Evolutionary conservation across 2,797 vertebrate genomes (phyloP), one percentile per base, ranked within the genome.

Genomic region (Lagodon rhomboides): DNA sequence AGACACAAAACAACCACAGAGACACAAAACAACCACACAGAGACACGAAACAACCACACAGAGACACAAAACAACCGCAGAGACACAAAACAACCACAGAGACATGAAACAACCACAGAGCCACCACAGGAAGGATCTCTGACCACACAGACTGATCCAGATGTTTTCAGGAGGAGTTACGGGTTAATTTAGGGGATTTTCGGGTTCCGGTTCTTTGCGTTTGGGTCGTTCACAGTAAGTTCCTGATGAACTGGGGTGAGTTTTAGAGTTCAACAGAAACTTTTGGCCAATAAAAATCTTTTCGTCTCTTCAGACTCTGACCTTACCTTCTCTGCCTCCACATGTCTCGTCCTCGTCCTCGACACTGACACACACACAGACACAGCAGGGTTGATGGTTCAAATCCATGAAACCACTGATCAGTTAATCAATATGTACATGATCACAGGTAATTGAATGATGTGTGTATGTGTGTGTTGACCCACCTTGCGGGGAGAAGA

Each of bases 401-500:
- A 27, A 4, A 8, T 55, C 47, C 47, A 17, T 20, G 43, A 43
- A 43, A 43, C 5, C 43, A 13, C 44, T 46, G 44, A 46, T 34
- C 30, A 34, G 30, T 34, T 34, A 7, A 30, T 34, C 30, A 34
- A 34, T 34, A 34, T 1, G 30, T 34, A 34, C 30, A 34, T 34
- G 30, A 34, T 34, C 30, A 34, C 30, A 34, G 30, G 30, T 34
- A 7, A 34, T 34, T 34, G 30, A 34, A 34, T 34, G 30, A 1
- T 46, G 56, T 23, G 13, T 41, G 2, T 60, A 27, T 67, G 30
- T 46, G 38, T 55, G 38, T 55, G 12, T 1, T 0, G 8, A 95
- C 96, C 94, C 87, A 96, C 96, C 94, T 92, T 96, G 95, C 44
- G 96, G 94, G 50, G 96, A 96, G 92, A 97, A 94, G 84, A 97